Conservation (phyloP, 2,888 invertebrate species). For the Campopleginae sp. region DNA sequence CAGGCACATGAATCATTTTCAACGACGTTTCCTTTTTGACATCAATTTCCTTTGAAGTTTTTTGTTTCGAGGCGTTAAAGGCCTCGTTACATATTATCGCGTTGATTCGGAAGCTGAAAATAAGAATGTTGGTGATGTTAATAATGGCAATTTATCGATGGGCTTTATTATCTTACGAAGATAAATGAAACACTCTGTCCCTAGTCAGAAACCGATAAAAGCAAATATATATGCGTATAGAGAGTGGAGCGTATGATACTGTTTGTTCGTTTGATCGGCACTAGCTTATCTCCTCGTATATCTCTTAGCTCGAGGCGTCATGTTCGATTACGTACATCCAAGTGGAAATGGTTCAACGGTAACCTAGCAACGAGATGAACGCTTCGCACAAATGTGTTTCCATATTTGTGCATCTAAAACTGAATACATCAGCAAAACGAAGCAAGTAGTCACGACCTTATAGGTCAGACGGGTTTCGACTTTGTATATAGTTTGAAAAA, state of each 20-base stretch:
- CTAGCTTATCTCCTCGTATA: conserved; percentile 53
- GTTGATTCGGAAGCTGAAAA: conserved; percentile 27
- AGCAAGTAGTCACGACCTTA: conserved; percentile 30
- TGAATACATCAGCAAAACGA: conserved; percentile 7
- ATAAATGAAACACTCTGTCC: conserved; percentile 20
- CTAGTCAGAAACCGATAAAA: conserved; percentile 10
- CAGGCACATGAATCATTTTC: neutral
- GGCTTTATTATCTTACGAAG: conserved; percentile 28
- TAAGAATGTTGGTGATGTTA: conserved; percentile 40
- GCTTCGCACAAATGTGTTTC: conserved; percentile 37
- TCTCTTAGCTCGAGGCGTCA: conserved; percentile 20
- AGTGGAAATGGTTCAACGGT: conserved; percentile 49
- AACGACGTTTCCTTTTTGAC: neutral
- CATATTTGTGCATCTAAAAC: conserved; percentile 15
- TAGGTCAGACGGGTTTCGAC: conserved; percentile 39
- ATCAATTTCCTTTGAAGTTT: neutral
- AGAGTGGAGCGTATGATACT: neutral
- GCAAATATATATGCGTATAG: neutral
- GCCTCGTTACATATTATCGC: neutral
- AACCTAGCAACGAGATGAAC: conserved; percentile 63
- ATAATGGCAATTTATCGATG: conserved; percentile 44
- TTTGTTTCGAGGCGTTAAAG: neutral
- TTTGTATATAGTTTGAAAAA: neutral
- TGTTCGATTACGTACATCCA: conserved; percentile 36
- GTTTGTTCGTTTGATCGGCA: conserved; percentile 38